phyloP scores from a whole-genome alignment of 2,113 vertebrate species.

The Upupa epops region DNA sequence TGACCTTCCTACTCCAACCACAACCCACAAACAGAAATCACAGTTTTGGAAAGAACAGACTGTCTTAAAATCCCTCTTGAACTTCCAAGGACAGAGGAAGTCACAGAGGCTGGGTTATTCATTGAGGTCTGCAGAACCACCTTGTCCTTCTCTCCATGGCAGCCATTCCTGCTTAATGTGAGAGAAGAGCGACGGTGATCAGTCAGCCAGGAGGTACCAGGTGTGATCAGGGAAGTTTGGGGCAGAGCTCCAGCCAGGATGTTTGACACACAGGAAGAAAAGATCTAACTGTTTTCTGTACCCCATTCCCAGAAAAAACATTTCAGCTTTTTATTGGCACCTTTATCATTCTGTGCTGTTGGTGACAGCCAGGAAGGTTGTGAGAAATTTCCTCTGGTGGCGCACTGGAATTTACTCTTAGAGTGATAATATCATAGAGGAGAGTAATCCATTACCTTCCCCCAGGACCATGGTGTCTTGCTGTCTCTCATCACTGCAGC shows the following conservation, averaged over 20 bases:
- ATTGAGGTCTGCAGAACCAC: neutral
- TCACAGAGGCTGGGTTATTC: neutral
- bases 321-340: neutral
- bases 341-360: neutral
- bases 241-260: neutral
- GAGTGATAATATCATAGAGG: neutral
- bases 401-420: conserved; percentile 1
- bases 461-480: neutral
- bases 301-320: neutral
- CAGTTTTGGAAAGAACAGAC: neutral
- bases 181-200: neutral
- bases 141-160: neutral
- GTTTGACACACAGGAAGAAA: neutral
- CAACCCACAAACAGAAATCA: neutral
- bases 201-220: neutral
- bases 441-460: conserved; percentile 10
- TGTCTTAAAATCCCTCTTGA: neutral
- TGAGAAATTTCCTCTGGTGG: neutral
- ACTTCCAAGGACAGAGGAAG: neutral
- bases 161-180: neutral
- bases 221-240: neutral
- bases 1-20: neutral
- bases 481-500: neutral
- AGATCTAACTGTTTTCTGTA: neutral
- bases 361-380: neutral